Base-by-base conservation (phyloP, 2,888 invertebrate species). In the Ctenicera cuprea region DNA sequence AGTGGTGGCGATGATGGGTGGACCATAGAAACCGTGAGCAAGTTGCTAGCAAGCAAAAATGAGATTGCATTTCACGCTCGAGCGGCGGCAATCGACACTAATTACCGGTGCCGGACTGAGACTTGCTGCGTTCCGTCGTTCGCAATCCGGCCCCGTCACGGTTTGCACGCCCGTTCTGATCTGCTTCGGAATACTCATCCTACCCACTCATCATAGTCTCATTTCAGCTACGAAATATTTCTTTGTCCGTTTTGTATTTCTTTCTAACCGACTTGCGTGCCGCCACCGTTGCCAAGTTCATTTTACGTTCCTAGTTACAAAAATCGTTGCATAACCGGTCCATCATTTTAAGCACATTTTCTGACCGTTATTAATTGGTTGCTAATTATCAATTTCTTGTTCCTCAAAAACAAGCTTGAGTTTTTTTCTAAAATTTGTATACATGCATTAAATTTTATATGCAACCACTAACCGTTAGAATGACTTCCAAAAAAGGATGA, bases 51-150 rank as follows among this genome's bases (percentile, higher is more conserved):
- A 82, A 37, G 73, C 76, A 82, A 82, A 81, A 81, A 81, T 78
- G 78, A 80, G 83, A 85, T 85, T 84, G 84, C 83, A 85, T 85
- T 85, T 85, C 85, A 85, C 84, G 85, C 84, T 85, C 84, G 85
- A 84, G 82, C 83, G 83, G 82, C 80, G 80, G 76, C 82, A 82
- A 85, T 84, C 84, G 83, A 83, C 84, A 83, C 84, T 85, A 85
- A 85, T 85, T 85, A 84, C 84, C 78, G 79, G 77, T 74, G 76
- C 75, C 65, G 74, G 73, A 78, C 73, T 69, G 68, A 76, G 74
- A 73, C 70, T 74, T 63, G 66, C 67, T 66, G 74, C 67, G 62
- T 70, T 70, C 50, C 61, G 72, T 71, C 70, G 66, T 64, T 64
- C 37, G 63, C 61, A 67, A 52, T 68, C 54, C 66, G 59, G 54